A percentile compares a stretch with the other conserved stretches of the same genome.
Evolutionary conservation across 2,888 invertebrate species (phyloP).

Genomic region (Hirtodrosophila cameraria): DNA sequence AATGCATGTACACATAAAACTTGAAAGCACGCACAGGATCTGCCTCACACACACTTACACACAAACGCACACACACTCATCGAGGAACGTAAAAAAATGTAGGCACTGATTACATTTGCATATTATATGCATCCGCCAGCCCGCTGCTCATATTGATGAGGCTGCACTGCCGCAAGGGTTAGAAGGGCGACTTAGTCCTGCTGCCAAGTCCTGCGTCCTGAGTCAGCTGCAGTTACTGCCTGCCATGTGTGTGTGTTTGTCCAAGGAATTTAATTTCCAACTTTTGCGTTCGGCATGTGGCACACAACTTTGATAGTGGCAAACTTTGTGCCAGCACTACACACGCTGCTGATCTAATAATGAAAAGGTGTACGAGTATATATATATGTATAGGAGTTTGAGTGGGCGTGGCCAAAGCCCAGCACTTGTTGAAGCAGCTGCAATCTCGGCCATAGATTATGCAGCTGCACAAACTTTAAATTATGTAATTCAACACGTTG

Average conservation of each 20-base stretch:
- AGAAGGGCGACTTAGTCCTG: slow-evolving; percentile 15
- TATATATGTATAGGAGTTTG: not conserved
- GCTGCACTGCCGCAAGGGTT: slow-evolving; percentile 40
- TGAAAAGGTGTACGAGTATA: slow-evolving; percentile 6
- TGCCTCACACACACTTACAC: slow-evolving; percentile 5
- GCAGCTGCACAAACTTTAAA: slow-evolving; percentile 71
- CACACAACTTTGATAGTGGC: slow-evolving; percentile 53
- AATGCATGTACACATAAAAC: slow-evolving; percentile 70
- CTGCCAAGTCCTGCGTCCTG: slow-evolving; percentile 18
- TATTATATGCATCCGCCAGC: slow-evolving; percentile 57
- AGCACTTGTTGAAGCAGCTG: slow-evolving; percentile 69
- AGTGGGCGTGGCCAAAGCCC: slow-evolving; percentile 28
- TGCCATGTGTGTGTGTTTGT: slow-evolving; percentile 34
- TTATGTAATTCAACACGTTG: slow-evolving; percentile 78
- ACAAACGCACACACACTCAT: slow-evolving; percentile 15
- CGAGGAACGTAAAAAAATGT: slow-evolving; percentile 55
- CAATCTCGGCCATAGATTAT: slow-evolving; percentile 63
- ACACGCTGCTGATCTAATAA: slow-evolving; percentile 64
- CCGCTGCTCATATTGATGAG: slow-evolving; percentile 59
- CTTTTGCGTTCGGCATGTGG: slow-evolving; percentile 71
- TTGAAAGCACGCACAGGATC: slow-evolving; percentile 42
- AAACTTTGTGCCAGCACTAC: slow-evolving; percentile 54
- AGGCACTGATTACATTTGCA: slow-evolving; percentile 78
- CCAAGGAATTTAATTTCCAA: slow-evolving; percentile 76
- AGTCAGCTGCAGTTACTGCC: slow-evolving; percentile 38